Evolutionary conservation across 2,113 vertebrate genomes (phyloP).

Genomic region (Hemibagrus wyckioides): DNA sequence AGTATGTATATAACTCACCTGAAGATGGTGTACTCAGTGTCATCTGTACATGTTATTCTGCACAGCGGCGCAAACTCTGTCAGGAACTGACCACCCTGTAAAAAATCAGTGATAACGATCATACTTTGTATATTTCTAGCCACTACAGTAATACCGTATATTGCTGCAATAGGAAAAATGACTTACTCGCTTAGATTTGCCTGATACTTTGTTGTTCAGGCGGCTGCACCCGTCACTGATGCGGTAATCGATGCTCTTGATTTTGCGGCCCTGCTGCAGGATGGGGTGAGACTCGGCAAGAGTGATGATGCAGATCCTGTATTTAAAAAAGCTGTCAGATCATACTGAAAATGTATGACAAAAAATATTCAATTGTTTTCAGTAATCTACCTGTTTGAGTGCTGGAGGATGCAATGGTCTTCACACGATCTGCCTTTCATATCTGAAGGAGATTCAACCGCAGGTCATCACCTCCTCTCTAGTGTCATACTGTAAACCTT

Average conservation of each 20-base stretch:
- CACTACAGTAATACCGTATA: neutral
- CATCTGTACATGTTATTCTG: conserved; percentile 87
- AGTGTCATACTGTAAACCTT: neutral
- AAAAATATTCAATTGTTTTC: neutral
- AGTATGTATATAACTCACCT: conserved; percentile 79
- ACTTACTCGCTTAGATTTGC: conserved; percentile 94
- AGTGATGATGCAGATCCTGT: conserved; percentile 92
- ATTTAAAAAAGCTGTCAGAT: conserved; percentile 58
- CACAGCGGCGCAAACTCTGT: conserved; percentile 94
- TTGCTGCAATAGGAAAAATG: too few relatives aligned
- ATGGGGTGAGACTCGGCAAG: conserved; percentile 92
- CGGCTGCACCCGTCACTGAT: conserved; percentile 95
- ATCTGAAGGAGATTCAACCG: conserved; percentile 68
- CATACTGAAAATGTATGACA: conserved; percentile 14
- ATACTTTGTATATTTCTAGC: neutral
- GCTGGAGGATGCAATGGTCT: conserved; percentile 91
- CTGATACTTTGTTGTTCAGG: conserved; percentile 94
- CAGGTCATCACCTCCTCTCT: neutral
- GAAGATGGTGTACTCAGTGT: conserved; percentile 89
- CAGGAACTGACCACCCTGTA: conserved; percentile 92
- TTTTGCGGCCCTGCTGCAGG: conserved; percentile 82
- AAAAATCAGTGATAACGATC: conserved; percentile 6
- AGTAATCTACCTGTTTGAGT: conserved; percentile 87
- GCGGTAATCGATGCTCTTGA: conserved; percentile 89
- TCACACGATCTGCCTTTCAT: conserved; percentile 85